Base-by-base conservation (phyloP, 2,797 vertebrate genomes). In the Lates japonicus region DNA sequence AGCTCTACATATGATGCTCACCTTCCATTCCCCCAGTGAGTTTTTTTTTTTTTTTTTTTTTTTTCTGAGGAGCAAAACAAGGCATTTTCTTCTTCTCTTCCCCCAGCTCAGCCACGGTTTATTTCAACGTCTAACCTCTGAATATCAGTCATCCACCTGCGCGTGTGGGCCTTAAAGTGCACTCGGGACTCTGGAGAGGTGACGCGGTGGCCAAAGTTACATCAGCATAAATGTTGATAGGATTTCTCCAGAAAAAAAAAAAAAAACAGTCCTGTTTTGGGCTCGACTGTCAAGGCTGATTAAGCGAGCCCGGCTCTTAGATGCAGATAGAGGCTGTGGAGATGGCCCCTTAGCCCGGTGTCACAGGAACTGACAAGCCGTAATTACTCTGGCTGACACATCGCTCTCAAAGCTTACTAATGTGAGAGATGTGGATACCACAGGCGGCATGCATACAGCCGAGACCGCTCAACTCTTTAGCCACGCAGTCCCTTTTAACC, bases 1-100 rank as follows among this genome's bases (percentile, higher is more conserved):
- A 92, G 91, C 88, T 85, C 75, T 87, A 87, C 90, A 93, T 85
- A 91, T 92, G 89, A 92, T 90, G 88, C 91, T 81, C 86, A 88
- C 88, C 85, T 82, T 70, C 62, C 25, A 48, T 35, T 33, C 44
- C 64, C 70, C 70, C 54, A 10, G 3, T 16, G 84, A 80, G 70
- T 68, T 71, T 54, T 12, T 54, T n/a, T n/a, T n/a, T n/a, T n/a
- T n/a, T n/a, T n/a, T n/a, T n/a, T 68, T 71, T 54, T 12, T 54
- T 64, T 70, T 51, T 14, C 39, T 58, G 11, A 67, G 42, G 52
- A 70, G 54, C 22, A n/a, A 62, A 71, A 79, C 14, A 46, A 31
- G 51, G 59, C 44, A 57, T 33, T 4, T 49, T 33, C 49, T 35
- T 11, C 2, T 8, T 49, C 25, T 29, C 25, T 29, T 29, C 25